Conservation (phyloP, 2,888 invertebrate species). For the Iselma pallidipennis region DNA sequence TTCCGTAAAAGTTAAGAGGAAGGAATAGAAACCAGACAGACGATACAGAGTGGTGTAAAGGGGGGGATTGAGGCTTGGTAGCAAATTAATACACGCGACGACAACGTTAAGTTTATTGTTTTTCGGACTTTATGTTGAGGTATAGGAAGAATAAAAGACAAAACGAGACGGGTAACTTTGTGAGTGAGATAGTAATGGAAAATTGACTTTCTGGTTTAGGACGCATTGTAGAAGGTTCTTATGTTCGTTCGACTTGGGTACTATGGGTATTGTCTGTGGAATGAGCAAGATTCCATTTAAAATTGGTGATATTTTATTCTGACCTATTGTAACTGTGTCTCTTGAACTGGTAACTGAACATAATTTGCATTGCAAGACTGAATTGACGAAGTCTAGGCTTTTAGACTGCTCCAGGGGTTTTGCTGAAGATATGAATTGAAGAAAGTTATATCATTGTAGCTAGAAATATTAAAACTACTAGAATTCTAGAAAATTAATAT, state of each 20-base stretch:
- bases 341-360: not conserved
- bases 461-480: not conserved
- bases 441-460: not conserved
- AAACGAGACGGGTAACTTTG: not conserved
- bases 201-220: not conserved
- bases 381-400: not conserved
- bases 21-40: too few species aligned
- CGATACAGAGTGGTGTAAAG: too few species aligned
- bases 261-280: slow-evolving; percentile 20
- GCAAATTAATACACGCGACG: not conserved
- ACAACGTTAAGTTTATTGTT: not conserved
- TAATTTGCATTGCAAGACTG: not conserved
- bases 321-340: slow-evolving; percentile 15
- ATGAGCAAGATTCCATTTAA: slow-evolving; percentile 23
- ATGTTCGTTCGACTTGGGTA: slow-evolving; percentile 11
- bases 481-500: not conserved
- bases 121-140: not conserved
- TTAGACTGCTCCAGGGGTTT: not conserved
- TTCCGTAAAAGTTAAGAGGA: not conserved
- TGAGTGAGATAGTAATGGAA: not conserved
- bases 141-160: not conserved
- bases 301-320: slow-evolving; percentile 32
- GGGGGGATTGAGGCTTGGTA: not conserved
- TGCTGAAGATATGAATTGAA: too few species aligned
- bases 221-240: not conserved